These are phyloP conservation scores for Rhabdomys dilectus DNA, from an alignment of 2,113 vertebrate genomes.

Conservation along the genomic window DNA sequence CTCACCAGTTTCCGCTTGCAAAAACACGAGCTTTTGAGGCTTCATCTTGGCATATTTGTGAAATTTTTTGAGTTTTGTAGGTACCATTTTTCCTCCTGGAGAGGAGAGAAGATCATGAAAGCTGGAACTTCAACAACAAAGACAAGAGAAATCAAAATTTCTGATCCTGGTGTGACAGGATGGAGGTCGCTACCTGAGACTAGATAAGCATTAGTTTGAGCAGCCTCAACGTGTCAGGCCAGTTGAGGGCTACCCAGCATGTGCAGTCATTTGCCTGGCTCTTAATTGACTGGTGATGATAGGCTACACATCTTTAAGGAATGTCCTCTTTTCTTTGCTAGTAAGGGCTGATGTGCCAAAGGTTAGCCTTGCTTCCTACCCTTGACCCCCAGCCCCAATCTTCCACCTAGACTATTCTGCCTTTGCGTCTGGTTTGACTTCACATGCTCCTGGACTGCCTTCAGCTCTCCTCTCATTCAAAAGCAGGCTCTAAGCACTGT, in stretches of 20 bases:
- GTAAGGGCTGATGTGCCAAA: background rate
- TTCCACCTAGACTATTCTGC: background rate
- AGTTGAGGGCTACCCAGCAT: background rate
- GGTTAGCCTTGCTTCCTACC: background rate
- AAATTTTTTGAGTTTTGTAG: constrained; percentile 50
- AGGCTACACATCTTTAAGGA: background rate
- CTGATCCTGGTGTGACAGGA: background rate
- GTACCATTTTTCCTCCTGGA: constrained; percentile 73
- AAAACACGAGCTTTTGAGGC: constrained; percentile 18
- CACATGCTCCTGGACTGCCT: background rate
- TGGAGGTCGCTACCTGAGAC: background rate
- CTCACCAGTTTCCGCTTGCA: constrained; percentile 39
- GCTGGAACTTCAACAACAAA: constrained; percentile 7
- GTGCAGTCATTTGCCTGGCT: background rate
- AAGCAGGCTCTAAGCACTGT: background rate
- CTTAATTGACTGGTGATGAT: background rate
- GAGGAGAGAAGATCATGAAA: background rate
- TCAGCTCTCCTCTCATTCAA: background rate
- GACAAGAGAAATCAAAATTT: background rate
- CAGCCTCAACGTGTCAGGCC: background rate
- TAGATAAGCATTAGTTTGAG: background rate
- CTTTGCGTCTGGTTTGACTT: background rate
- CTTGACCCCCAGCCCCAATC: background rate
- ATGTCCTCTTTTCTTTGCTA: background rate
- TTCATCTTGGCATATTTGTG: constrained; percentile 49